Conservation (phyloP, 2,797 vertebrate genomes). For the Semotilus atromaculatus region DNA sequence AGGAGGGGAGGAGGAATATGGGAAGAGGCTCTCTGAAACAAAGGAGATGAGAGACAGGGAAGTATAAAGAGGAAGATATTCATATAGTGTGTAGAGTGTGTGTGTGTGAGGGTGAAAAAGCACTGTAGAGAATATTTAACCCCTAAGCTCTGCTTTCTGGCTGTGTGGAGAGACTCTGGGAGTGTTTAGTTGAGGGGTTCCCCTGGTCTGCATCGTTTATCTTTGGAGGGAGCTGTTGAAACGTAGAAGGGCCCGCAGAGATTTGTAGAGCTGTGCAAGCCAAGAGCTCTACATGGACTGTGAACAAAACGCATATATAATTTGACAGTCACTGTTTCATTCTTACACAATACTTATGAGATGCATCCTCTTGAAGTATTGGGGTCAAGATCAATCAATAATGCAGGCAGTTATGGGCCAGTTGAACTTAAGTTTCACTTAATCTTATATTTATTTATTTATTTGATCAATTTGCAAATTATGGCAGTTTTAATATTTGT, state of each 20-base stretch:
- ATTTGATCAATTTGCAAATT: background rate
- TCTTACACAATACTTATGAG: background rate
- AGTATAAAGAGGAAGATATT: constrained; percentile 40
- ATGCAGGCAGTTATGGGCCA: background rate
- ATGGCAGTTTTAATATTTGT: background rate
- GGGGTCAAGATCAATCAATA: constrained; percentile 5
- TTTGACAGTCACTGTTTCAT: background rate
- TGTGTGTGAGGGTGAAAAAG: background rate
- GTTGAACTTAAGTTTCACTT: background rate
- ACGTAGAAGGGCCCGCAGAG: constrained; percentile 18
- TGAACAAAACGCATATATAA: constrained; percentile 54
- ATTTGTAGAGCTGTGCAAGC: constrained; percentile 23
- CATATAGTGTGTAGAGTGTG: background rate
- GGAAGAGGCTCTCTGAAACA: constrained; percentile 45
- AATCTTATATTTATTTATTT: no score
- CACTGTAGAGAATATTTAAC: constrained; percentile 18
- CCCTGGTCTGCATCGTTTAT: constrained; percentile 52
- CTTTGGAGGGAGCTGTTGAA: constrained; percentile 55
- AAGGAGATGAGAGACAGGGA: constrained; percentile 43
- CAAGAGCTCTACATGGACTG: constrained; percentile 38
- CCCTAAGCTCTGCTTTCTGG: constrained; percentile 42
- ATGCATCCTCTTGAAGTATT: background rate
- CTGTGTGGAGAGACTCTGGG: constrained; percentile 41
- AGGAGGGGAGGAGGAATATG: constrained; percentile 39
- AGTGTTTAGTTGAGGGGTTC: constrained; percentile 51